A percentile compares a stretch with the other conserved stretches of the same genome.
phyloP scores from a whole-genome alignment of 2,888 invertebrate species.

The Drosophila nigritarsus region DNA sequence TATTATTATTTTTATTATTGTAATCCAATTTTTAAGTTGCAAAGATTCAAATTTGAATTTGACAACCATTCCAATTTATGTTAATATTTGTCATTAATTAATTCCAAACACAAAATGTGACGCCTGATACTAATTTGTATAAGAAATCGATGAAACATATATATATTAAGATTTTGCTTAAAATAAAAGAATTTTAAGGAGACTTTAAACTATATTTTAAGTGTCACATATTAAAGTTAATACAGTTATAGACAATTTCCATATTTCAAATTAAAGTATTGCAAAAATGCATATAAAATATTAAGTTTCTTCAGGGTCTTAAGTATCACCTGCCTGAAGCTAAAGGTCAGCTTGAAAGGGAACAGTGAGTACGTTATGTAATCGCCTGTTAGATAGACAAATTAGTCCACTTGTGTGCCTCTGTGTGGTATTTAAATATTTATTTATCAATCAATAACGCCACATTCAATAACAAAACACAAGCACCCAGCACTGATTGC shows the following conservation, averaged over 20 bases:
- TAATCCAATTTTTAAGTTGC: no score
- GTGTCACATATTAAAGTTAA: background rate
- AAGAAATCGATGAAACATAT: no score
- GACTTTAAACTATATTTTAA: no score
- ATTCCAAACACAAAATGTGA: no score
- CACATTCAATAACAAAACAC: slow-evolving; percentile 47
- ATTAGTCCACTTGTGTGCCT: slow-evolving; percentile 38
- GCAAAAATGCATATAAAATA: background rate
- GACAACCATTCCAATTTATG: no score
- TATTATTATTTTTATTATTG: background rate
- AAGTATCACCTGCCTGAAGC: slow-evolving; percentile 2
- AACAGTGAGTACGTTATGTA: slow-evolving; percentile 43
- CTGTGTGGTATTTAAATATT: slow-evolving; percentile 35
- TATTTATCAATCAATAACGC: slow-evolving; percentile 67
- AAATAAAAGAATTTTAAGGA: no score
- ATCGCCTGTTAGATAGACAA: slow-evolving; percentile 36
- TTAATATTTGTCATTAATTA: no score
- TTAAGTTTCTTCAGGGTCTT: background rate
- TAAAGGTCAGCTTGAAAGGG: slow-evolving; percentile 6
- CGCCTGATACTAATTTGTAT: no score
- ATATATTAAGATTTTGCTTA: no score
- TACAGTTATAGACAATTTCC: background rate
- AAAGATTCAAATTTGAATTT: no score
- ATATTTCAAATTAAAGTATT: background rate
- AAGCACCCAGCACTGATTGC: slow-evolving; percentile 53